Evolutionary conservation across 2,797 vertebrate species (phyloP).

Genomic region (Rhyacichthys aspro): DNA sequence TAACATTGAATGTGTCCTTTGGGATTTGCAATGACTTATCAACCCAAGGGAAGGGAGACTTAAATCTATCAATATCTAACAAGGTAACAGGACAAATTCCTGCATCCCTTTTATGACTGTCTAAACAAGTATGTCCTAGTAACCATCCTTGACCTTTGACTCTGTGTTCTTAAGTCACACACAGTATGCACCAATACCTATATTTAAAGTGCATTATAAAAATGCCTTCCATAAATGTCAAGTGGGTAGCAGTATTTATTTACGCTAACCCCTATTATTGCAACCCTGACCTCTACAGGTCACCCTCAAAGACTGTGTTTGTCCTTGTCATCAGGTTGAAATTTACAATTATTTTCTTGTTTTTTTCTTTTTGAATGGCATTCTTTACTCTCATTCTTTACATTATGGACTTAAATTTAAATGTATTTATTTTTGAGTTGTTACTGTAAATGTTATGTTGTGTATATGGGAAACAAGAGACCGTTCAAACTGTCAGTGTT

Average conservation of each 20-base stretch:
- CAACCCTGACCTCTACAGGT: constrained; percentile 19
- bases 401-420: background rate
- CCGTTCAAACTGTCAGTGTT: too few relatives aligned
- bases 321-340: constrained; percentile 20
- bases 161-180: constrained; percentile 30
- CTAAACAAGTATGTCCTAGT: constrained; percentile 32
- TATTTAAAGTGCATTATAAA: constrained; percentile 55
- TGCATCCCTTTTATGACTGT: constrained; percentile 31
- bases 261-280: background rate
- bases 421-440: too few relatives aligned
- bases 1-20: too few relatives aligned
- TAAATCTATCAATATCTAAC: constrained; percentile 63
- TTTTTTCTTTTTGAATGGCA: constrained; percentile 4
- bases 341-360: constrained; percentile 12
- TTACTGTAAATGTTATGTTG: too few relatives aligned
- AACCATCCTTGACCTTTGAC: constrained; percentile 55
- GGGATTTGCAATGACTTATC: too few relatives aligned
- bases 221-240: constrained; percentile 40
- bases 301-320: constrained; percentile 26
- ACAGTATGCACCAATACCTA: constrained; percentile 23
- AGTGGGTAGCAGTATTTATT: constrained; percentile 10
- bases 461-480: too few relatives aligned
- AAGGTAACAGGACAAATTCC: constrained; percentile 51
- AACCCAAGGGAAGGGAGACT: too few relatives aligned
- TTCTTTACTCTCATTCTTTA: constrained; percentile 23